Conservation (phyloP, 2,113 vertebrate genomes). For the Hymenochirus boettgeri region DNA sequence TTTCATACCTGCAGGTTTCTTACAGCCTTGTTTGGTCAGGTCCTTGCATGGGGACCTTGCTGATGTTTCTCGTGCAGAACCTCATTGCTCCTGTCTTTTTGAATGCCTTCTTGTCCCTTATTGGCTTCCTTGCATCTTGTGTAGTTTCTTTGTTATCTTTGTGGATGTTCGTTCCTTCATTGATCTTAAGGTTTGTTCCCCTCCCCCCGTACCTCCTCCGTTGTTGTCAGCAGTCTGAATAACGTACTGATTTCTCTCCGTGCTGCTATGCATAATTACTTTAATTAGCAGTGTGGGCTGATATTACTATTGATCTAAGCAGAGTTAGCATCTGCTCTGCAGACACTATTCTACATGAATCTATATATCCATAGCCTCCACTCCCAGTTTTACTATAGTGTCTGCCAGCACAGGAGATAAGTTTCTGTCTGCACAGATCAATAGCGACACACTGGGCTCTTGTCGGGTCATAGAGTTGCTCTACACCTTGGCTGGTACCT, state of each 20-base stretch:
- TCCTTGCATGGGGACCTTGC: not conserved
- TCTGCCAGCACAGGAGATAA: not conserved
- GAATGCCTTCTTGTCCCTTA: no score
- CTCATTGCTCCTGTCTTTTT: no score
- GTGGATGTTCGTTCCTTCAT: slow-evolving; percentile 5
- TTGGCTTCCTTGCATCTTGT: not conserved
- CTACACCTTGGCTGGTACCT: no score
- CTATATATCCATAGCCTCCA: not conserved
- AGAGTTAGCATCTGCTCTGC: slow-evolving; percentile 36
- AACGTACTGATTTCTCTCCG: slow-evolving; percentile 35
- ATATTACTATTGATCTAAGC: slow-evolving; percentile 36
- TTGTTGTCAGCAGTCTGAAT: slow-evolving; percentile 38
- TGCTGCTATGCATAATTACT: slow-evolving; percentile 41
- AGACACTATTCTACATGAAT: slow-evolving; percentile 19
- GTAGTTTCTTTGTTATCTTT: slow-evolving; percentile 14
- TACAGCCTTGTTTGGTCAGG: not conserved
- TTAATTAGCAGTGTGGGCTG: slow-evolving; percentile 42
- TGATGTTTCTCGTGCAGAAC: not conserved
- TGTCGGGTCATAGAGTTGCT: no score
- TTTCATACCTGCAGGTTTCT: not conserved
- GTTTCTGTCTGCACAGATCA: not conserved
- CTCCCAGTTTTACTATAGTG: not conserved
- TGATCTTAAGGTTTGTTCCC: slow-evolving; percentile 22
- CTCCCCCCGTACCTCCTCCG: slow-evolving; percentile 23
- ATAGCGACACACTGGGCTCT: no score